Conservation (phyloP, 2,797 vertebrate genomes). For the Tiaroga cobitis region DNA sequence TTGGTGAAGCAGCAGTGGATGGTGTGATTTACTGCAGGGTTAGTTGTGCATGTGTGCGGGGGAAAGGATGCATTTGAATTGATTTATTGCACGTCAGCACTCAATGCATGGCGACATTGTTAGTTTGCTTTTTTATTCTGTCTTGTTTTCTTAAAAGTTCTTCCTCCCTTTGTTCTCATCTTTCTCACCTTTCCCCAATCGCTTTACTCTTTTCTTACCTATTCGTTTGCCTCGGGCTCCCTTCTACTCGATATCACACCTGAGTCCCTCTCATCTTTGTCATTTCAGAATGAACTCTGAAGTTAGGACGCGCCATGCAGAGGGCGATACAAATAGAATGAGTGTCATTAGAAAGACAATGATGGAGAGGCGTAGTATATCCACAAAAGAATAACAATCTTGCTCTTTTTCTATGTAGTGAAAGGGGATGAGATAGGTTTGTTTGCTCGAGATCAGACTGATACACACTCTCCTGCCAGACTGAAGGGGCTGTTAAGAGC, state of each 20-base stretch:
- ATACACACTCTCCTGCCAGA: neutral
- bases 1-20: conserved; percentile 37
- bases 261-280: conserved; percentile 20
- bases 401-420: neutral
- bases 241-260: neutral
- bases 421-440: neutral
- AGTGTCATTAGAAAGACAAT: conserved; percentile 24
- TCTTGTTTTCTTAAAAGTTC: neutral
- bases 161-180: neutral
- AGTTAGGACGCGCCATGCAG: conserved; percentile 7
- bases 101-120: conserved; percentile 8
- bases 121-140: neutral
- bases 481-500: neutral
- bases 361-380: neutral
- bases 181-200: neutral
- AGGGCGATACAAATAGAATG: neutral
- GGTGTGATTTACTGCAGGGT: conserved; percentile 31
- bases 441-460: neutral
- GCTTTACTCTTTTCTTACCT: neutral
- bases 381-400: neutral
- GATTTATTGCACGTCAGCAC: conserved; percentile 23
- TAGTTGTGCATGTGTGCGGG: neutral
- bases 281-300: neutral
- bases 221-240: neutral
- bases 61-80: conserved; percentile 27